phyloP scores from a whole-genome alignment of 2,113 vertebrate species.

The Chloropsis hardwickii region DNA sequence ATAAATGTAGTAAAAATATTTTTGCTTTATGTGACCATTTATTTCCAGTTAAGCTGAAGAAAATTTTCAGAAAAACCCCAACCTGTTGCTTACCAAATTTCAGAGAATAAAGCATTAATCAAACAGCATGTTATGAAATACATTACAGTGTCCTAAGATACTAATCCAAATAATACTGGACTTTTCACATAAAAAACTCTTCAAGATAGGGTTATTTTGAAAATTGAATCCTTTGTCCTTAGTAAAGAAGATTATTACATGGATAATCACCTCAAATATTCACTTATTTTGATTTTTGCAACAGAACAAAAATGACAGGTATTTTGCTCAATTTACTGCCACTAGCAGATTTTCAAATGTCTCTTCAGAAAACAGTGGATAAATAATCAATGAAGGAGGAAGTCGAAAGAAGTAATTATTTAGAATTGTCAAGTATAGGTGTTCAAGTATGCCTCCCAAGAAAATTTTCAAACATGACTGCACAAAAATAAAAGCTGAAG shows the following conservation, averaged over 20 bases:
- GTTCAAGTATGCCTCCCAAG: neutral
- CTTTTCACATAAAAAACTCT: neutral
- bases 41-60: neutral
- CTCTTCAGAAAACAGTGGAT: neutral
- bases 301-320: neutral
- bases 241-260: neutral
- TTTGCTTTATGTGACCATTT: neutral
- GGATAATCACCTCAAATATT: neutral
- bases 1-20: neutral
- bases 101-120: neutral
- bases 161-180: neutral
- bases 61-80: neutral
- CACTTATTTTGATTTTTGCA: neutral
- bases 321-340: neutral
- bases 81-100: neutral
- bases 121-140: neutral
- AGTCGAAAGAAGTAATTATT: neutral
- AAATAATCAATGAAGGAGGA: neutral
- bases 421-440: neutral
- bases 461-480: neutral
- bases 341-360: neutral
- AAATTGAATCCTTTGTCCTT: neutral
- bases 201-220: neutral
- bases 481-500: neutral
- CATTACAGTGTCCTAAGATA: neutral